Base-by-base conservation (phyloP, 1,140 invertebrate genomes). In the Andrena cerasifolii region DNA sequence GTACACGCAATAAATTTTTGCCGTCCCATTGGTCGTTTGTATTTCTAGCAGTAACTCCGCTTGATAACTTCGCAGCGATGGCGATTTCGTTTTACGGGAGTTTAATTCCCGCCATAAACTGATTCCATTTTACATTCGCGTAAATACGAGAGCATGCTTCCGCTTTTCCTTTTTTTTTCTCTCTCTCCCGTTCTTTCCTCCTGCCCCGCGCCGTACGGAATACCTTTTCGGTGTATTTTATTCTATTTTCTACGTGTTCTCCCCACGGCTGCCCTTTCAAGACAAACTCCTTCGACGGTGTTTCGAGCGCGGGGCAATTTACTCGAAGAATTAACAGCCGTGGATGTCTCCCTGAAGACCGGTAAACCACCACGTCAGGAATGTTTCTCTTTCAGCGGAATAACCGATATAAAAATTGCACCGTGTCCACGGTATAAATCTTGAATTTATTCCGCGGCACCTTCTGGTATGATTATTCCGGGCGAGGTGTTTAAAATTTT, bases 11-110 rank as follows among this genome's bases (percentile, higher is more conserved):
- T 76, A 76, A 76, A 76, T 76, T 76, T 76, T 68, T 66, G 40
- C 43, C 73, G 43, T 79, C 77, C 85, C 71, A 80, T 85, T 84
- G 80, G 79, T 80, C 74, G 73, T 87, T 87, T 70, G 79, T 87
- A 86, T 86, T 87, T 80, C 56, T 47, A 36, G 59, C 63, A 49
- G 28, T 83, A 76, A 83, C 78, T 71, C 73, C 49, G 71, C 56
- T 68, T 74, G 85, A 83, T 80, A 87, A 86, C 72, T 74, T 76
- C 36, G 67, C 70, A 53, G 51, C 62, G 72, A 58, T 66, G 71
- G 56, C 58, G 65, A 84, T 71, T 80, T 54, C 56, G 58, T 63
- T 87, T 85, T 82, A 80, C 65, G 63, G 49, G 66, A 70, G 58
- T 78, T 87, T 87, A 77, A 82, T 73, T 82, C 59, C 49, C 51